Conservation (phyloP, 2,888 invertebrate species). For the Phaonia tiefii region DNA sequence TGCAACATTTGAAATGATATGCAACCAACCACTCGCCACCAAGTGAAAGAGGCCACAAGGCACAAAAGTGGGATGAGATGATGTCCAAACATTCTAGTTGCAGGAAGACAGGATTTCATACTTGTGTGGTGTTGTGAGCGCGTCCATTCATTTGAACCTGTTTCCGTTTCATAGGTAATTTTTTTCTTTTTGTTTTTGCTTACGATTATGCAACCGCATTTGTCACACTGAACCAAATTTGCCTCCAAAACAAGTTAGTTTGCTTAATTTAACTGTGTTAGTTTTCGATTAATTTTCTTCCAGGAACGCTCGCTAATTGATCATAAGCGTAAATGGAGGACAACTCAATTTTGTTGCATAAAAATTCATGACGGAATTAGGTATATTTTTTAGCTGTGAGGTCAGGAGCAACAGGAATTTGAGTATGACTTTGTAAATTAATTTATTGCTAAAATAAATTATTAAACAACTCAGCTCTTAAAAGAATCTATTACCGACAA, state of each 20-base stretch:
- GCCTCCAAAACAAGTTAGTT: conserved; percentile 21
- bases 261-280: background rate
- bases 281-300: no score
- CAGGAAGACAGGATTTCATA: background rate
- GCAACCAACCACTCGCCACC: background rate
- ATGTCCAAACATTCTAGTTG: background rate
- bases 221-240: conserved; percentile 45
- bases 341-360: no score
- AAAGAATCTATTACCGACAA: no score
- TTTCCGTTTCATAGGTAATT: background rate
- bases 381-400: no score
- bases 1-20: conserved; percentile 17
- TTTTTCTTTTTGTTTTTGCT: background rate
- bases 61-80: conserved; percentile 8
- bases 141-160: background rate
- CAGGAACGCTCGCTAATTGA: no score
- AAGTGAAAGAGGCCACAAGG: background rate
- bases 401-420: no score
- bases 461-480: no score
- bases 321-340: no score
- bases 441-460: no score
- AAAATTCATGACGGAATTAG: no score
- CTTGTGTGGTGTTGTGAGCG: background rate
- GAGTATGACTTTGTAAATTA: no score
- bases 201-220: conserved; percentile 23